A percentile compares a stretch with the other conserved stretches of the same genome.
Conservation (phyloP, 2,797 vertebrate genomes). For the Eulemur mongoz region DNA sequence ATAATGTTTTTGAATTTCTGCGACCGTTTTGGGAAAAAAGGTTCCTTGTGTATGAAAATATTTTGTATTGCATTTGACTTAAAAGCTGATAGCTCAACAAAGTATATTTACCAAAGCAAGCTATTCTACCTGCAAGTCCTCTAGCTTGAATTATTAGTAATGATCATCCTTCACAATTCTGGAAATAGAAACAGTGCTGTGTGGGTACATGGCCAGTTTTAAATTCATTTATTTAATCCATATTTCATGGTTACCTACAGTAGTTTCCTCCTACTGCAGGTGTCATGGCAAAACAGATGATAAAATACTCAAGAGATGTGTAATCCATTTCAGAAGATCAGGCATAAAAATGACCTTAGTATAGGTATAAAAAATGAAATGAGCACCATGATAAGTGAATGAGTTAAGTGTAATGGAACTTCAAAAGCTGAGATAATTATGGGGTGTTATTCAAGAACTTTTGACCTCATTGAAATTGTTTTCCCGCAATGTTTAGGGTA, state of each 20-base stretch:
- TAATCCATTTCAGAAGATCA: neutral
- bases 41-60: neutral
- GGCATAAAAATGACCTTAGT: neutral
- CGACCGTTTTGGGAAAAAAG: neutral
- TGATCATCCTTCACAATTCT: neutral
- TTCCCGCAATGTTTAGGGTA: neutral
- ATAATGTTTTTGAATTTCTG: neutral
- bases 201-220: neutral
- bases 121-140: neutral
- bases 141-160: neutral
- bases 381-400: neutral
- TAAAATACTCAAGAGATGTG: neutral
- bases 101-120: neutral
- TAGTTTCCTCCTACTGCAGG: neutral
- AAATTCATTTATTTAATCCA: neutral
- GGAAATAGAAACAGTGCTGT: neutral
- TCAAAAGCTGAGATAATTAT: slow-evolving; percentile 43
- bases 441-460: slow-evolving; percentile 5
- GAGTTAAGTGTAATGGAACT: slow-evolving; percentile 31
- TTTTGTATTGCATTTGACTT: neutral
- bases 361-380: neutral
- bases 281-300: neutral
- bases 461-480: slow-evolving; percentile 24
- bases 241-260: neutral
- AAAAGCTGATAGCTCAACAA: neutral